These are phyloP conservation scores for Mesorhabditis belari DNA, from an alignment of 2,888 invertebrate species.

Conservation along the genomic window DNA sequence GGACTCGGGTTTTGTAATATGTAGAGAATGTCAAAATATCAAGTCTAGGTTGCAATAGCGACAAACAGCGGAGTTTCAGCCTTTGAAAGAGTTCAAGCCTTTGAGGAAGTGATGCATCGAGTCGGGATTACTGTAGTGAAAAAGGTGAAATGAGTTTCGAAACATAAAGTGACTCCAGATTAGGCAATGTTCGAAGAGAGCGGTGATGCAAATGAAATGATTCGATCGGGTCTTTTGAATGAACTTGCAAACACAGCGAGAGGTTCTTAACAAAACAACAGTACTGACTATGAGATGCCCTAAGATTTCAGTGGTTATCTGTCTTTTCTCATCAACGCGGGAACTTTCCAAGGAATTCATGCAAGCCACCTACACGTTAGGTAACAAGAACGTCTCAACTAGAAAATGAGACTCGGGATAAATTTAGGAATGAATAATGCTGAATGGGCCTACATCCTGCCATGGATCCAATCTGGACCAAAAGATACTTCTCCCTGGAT, in stretches of 20 bases:
- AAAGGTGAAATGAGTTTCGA: slow-evolving; percentile 24
- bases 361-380: slow-evolving; percentile 33
- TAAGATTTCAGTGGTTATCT: slow-evolving; percentile 15
- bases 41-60: slow-evolving; percentile 40
- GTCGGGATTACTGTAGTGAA: slow-evolving; percentile 35
- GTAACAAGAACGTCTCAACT: neutral
- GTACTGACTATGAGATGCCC: neutral
- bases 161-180: neutral
- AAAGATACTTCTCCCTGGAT: slow-evolving; percentile 47
- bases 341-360: slow-evolving; percentile 50
- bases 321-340: slow-evolving; percentile 48
- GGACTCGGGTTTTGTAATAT: slow-evolving; percentile 31
- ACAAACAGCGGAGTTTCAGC: slow-evolving; percentile 46
- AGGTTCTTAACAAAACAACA: slow-evolving; percentile 19
- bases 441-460: slow-evolving; percentile 46
- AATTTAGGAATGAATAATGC: slow-evolving; percentile 34
- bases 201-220: slow-evolving; percentile 38
- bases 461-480: slow-evolving; percentile 42
- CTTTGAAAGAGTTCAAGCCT: slow-evolving; percentile 39
- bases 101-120: slow-evolving; percentile 46
- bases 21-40: neutral
- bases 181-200: slow-evolving; percentile 45
- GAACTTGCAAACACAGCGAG: slow-evolving; percentile 43
- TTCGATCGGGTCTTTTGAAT: slow-evolving; percentile 31
- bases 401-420: neutral